Evolutionary conservation across 2,888 invertebrate genomes (phyloP).

Genomic region (Acleris cristana): DNA sequence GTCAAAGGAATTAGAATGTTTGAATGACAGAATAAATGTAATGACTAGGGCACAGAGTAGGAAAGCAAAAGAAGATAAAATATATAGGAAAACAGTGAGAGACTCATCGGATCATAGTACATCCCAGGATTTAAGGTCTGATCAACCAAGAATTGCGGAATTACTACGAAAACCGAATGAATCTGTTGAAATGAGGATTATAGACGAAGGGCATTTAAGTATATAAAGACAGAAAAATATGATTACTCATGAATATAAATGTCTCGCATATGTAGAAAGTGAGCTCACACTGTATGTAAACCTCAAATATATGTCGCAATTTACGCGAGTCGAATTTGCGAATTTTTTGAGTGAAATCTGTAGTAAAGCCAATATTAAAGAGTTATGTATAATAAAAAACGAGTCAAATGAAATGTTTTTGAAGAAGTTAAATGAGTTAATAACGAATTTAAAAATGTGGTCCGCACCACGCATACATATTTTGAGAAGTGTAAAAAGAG

Average conservation of each 20-base stretch:
- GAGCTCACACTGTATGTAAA: not conserved
- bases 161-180: not conserved
- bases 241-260: not conserved
- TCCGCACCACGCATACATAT: too few relatives aligned
- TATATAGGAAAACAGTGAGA: not conserved
- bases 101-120: not conserved
- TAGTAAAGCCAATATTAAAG: too few relatives aligned
- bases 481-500: not conserved
- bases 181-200: not conserved
- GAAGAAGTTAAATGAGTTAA: too few relatives aligned
- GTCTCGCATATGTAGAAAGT: not conserved
- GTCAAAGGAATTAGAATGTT: too few relatives aligned
- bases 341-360: too few relatives aligned
- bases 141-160: not conserved
- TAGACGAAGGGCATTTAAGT: not conserved
- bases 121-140: too few relatives aligned
- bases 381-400: too few relatives aligned
- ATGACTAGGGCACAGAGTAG: not conserved
- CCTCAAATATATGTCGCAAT: too few relatives aligned
- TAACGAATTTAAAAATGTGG: too few relatives aligned
- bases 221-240: not conserved
- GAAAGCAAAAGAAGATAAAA: not conserved
- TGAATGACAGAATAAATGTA: not conserved
- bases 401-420: too few relatives aligned
- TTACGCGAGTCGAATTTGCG: too few relatives aligned